A percentile compares a stretch with the other conserved stretches of the same genome.
Evolutionary conservation across 2,113 vertebrate genomes (phyloP).

Genomic region (Elgaria multicarinata): DNA sequence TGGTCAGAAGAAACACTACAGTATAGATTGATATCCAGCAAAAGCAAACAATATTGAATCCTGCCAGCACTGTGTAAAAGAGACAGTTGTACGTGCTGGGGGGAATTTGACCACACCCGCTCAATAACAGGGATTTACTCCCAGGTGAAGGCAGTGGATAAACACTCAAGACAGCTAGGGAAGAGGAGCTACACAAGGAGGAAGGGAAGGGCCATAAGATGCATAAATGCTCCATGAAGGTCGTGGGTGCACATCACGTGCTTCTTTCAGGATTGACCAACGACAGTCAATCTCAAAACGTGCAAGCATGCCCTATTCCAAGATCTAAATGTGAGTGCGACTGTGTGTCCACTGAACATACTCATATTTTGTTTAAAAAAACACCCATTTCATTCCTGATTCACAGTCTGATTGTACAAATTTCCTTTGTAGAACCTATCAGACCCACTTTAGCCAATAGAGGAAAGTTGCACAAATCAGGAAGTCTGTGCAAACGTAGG

Average conservation of each 20-base stretch:
- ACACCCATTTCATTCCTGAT: too few relatives aligned
- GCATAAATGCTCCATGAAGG: not conserved
- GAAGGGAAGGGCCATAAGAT: not conserved
- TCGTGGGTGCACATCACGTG: not conserved
- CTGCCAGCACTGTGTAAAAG: not conserved
- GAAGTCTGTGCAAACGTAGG: too few relatives aligned
- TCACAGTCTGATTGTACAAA: too few relatives aligned
- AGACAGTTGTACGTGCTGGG: not conserved
- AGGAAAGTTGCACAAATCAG: too few relatives aligned
- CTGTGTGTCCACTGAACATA: too few relatives aligned
- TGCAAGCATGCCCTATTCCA: too few relatives aligned
- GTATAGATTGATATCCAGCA: not conserved
- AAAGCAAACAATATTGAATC: conserved; percentile 27
- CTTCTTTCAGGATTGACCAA: too few relatives aligned
- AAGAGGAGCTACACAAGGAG: not conserved
- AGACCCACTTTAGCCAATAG: too few relatives aligned
- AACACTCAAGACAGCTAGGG: not conserved
- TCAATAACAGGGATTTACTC: not conserved
- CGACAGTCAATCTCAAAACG: too few relatives aligned
- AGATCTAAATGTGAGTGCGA: too few relatives aligned
- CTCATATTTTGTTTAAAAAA: too few relatives aligned
- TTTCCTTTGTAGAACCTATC: too few relatives aligned
- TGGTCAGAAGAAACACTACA: conserved; percentile 1
- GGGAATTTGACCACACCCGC: not conserved
- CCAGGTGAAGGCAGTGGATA: not conserved